Conservation (phyloP, 2,113 vertebrate genomes). For the Ardeotis arabs region DNA sequence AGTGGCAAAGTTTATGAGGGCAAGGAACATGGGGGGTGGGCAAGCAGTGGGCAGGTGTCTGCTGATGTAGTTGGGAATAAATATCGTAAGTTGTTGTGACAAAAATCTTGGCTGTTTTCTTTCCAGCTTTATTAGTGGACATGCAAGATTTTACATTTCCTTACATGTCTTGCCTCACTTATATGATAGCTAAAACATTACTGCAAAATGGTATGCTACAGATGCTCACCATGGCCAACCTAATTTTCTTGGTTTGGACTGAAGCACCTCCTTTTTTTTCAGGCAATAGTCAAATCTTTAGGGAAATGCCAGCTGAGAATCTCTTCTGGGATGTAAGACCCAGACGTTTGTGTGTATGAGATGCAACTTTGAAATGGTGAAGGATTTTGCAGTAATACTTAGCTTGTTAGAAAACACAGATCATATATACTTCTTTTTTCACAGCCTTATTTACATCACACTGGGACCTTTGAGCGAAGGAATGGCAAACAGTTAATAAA, state of each 20-base stretch:
- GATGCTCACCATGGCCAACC: neutral
- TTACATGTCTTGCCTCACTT: neutral
- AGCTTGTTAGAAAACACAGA: conserved; percentile 6
- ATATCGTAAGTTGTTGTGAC: neutral
- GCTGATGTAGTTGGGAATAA: neutral
- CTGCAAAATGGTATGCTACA: neutral
- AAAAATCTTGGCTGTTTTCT: neutral
- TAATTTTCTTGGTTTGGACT: neutral
- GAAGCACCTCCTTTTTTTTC: neutral
- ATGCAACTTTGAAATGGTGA: neutral
- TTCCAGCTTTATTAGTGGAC: neutral
- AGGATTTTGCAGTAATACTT: neutral
- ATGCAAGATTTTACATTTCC: neutral
- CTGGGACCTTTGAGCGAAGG: conserved; percentile 71
- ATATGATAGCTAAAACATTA: neutral
- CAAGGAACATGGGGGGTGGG: neutral
- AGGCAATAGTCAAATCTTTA: neutral
- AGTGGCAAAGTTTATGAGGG: neutral
- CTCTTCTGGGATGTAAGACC: neutral
- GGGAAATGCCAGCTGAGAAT: neutral
- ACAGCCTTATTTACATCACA: conserved; percentile 60
- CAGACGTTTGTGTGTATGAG: neutral
- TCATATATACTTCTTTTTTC: neutral
- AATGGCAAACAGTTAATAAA: conserved; percentile 85
- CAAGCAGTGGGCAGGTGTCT: neutral